Evolutionary conservation across 2,113 vertebrate genomes (phyloP), one percentile per base, ranked within the genome.

Genomic region (Plecturocebus donacophilus): DNA sequence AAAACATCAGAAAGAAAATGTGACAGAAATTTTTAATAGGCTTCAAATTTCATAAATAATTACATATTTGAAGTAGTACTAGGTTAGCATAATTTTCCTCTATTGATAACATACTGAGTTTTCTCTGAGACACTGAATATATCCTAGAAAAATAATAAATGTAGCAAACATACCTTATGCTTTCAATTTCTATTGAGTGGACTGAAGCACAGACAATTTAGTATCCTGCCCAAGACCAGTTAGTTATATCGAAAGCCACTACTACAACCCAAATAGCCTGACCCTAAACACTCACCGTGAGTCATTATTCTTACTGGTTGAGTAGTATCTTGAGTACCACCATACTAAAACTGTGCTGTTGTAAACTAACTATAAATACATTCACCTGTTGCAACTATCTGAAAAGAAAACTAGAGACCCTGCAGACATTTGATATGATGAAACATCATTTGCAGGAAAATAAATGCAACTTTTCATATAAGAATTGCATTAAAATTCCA

Each of bases 401-500:
- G n/a, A 68, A 92, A 75, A 93, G 54, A 83, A 79, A 85, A 47
- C 27, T 19, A 52, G 75, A 83, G 35, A 87, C 71, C 3, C 54
- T 71, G 14, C 45, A 91, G 71, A 25, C n/a, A 42, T 42, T 8
- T 27, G 14, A 56, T n/a, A 47, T 6, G 19, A 93, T 56, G 54
- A 85, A 91, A 52, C 45, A 52, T 52, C 61, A 25, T 45, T 38
- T 38, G 52, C 66, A 84, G 82, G 40, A 77, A 95, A 91, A 88
- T 54, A 96, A 19, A 79, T 76, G 19, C 9, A 70, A 86, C 21
- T 95, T 89, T 96, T 64, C 82, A 35, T 35, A 91, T 77, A 79
- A 89, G 19, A 73, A 77, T n/a, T 56, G 21, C 20, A 91, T 89
- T 88, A 71, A 66, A 91, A 96, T 85, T 96, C 64, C 12, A 27